A percentile compares a stretch with the other conserved stretches of the same genome.
These are phyloP conservation scores for Zosterops japonicus DNA, from an alignment of 2,113 vertebrate species.

Conservation along the genomic window DNA sequence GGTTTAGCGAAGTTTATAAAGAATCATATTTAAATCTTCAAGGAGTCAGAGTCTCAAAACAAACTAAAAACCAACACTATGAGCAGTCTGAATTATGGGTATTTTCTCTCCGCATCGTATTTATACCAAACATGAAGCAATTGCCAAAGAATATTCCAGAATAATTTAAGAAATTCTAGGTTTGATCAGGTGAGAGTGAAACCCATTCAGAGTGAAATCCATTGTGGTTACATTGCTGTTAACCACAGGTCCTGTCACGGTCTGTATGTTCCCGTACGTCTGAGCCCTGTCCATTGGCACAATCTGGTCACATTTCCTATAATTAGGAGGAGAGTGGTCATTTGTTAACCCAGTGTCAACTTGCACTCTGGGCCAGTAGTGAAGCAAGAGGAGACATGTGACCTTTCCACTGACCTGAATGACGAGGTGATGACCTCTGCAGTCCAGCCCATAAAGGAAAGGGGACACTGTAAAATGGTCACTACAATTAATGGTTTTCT, in stretches of 20 bases:
- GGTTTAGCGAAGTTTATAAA: background rate
- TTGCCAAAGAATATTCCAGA: background rate
- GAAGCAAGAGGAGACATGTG: constrained; percentile 43
- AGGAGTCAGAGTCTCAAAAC: background rate
- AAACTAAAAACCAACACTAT: background rate
- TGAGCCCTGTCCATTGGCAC: background rate
- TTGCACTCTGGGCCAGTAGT: constrained; percentile 32
- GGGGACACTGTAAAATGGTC: constrained; percentile 35
- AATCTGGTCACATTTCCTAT: background rate
- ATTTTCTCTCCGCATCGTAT: background rate
- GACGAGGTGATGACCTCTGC: constrained; percentile 48
- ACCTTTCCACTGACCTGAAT: constrained; percentile 59
- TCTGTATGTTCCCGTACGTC: background rate
- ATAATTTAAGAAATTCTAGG: background rate
- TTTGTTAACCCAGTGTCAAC: constrained; percentile 53
- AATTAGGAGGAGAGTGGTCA: constrained; percentile 42
- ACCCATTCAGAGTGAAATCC: background rate
- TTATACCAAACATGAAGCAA: background rate
- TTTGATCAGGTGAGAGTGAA: background rate
- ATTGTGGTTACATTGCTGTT: background rate
- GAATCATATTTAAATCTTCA: background rate
- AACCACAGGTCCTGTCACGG: background rate
- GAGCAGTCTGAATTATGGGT: background rate
- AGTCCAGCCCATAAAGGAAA: constrained; percentile 24
- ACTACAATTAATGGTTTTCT: constrained; percentile 61